These are phyloP conservation scores for Catharus fuscescens DNA, from an alignment of 2,113 vertebrate genomes.

Conservation along the genomic window DNA sequence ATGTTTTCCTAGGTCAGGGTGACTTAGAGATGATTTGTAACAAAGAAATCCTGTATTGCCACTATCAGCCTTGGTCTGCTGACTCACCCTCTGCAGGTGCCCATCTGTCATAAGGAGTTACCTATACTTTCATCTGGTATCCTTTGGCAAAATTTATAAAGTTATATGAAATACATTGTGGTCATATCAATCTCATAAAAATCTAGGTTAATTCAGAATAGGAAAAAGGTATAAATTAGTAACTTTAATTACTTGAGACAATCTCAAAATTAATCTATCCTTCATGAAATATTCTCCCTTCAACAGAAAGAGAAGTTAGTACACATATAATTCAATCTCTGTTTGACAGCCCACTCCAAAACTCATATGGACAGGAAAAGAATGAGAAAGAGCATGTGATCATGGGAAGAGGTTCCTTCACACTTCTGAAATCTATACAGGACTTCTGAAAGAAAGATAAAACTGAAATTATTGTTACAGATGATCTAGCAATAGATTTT, in stretches of 20 bases:
- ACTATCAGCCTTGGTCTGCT: neutral
- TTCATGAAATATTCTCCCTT: neutral
- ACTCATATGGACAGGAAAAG: neutral
- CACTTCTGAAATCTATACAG: neutral
- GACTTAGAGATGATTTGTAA: neutral
- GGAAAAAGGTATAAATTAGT: neutral
- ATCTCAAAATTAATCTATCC: neutral
- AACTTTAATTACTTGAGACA: neutral
- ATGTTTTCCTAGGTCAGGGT: neutral
- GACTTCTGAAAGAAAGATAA: neutral
- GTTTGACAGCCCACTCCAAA: neutral
- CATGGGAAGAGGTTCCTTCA: neutral
- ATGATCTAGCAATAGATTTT: neutral
- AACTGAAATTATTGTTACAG: neutral
- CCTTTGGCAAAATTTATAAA: neutral
- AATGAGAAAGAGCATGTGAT: neutral
- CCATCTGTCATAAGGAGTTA: neutral
- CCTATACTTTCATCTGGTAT: neutral
- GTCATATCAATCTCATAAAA: neutral
- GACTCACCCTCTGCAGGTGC: neutral
- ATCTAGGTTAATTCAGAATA: neutral
- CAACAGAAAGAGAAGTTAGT: neutral
- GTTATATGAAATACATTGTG: neutral
- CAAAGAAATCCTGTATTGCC: neutral
- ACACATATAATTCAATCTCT: neutral